These are phyloP conservation scores for Hymenopus coronatus DNA, from an alignment of 2,888 invertebrate species.

Conservation along the genomic window DNA sequence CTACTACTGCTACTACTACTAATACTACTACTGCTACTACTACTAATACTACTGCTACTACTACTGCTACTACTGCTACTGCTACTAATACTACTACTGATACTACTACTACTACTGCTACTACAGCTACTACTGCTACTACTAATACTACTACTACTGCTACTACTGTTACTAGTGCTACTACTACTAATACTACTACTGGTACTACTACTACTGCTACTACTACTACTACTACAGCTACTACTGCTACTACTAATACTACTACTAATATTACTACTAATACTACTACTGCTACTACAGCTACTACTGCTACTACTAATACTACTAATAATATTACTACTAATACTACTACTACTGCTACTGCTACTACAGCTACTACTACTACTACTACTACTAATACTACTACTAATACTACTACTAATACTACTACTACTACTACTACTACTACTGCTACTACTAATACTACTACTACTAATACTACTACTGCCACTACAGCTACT, in stretches of 20 bases:
- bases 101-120: background rate
- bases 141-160: no score
- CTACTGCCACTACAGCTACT: background rate
- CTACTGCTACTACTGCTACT: background rate
- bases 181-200: background rate
- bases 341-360: background rate
- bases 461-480: background rate
- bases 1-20: background rate
- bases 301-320: background rate
- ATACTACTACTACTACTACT: background rate
- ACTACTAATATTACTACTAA: background rate
- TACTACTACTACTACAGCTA: background rate
- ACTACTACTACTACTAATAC: slow-evolving; percentile 3
- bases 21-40: background rate
- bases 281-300: background rate
- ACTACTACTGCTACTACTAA: background rate
- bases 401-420: background rate
- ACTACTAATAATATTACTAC: background rate
- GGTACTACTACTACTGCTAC: background rate
- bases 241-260: background rate
- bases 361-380: no score
- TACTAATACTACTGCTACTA: background rate
- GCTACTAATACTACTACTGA: background rate
- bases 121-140: background rate
- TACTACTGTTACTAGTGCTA: background rate